Percentiles rank a stretch among this genome's conserved stretches.
phyloP scores from a whole-genome alignment of 2,113 vertebrate species.

The Pelvicachromis taeniatus region DNA sequence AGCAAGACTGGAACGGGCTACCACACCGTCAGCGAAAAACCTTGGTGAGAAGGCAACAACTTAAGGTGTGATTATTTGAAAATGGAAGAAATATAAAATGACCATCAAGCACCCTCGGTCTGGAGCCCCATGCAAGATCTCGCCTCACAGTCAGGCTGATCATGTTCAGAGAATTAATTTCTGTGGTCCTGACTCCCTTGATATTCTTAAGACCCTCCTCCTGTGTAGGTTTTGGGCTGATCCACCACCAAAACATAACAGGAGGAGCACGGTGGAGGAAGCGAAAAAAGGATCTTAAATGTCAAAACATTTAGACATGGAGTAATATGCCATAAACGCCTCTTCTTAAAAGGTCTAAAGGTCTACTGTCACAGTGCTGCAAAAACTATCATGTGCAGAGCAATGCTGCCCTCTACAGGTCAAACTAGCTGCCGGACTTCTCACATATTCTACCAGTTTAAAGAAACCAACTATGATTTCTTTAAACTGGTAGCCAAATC shows the following conservation, averaged over 20 bases:
- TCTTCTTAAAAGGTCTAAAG: not conserved
- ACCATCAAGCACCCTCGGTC: not conserved
- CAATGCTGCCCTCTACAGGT: constrained; percentile 33
- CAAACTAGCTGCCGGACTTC: not conserved
- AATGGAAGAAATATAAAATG: not conserved
- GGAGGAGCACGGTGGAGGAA: not conserved
- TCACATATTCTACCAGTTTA: not conserved
- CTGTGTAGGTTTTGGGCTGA: not conserved
- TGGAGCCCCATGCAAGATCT: not conserved
- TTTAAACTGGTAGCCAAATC: not conserved
- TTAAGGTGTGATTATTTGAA: not conserved
- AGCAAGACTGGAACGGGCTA: not conserved
- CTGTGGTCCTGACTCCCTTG: not conserved
- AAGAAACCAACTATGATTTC: not conserved
- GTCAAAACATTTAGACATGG: not conserved
- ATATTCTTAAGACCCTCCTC: not conserved
- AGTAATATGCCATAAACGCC: not conserved
- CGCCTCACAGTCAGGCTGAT: not conserved
- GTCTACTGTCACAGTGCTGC: not conserved
- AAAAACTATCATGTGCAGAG: not conserved
- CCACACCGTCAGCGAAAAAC: not conserved
- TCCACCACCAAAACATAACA: not conserved
- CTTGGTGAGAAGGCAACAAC: not conserved
- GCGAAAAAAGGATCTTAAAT: not conserved
- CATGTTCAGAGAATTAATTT: not conserved